A percentile compares a stretch with the other conserved stretches of the same genome.
phyloP scores from a whole-genome alignment of 2,113 vertebrate genomes.

The Dasyurus viverrinus region DNA sequence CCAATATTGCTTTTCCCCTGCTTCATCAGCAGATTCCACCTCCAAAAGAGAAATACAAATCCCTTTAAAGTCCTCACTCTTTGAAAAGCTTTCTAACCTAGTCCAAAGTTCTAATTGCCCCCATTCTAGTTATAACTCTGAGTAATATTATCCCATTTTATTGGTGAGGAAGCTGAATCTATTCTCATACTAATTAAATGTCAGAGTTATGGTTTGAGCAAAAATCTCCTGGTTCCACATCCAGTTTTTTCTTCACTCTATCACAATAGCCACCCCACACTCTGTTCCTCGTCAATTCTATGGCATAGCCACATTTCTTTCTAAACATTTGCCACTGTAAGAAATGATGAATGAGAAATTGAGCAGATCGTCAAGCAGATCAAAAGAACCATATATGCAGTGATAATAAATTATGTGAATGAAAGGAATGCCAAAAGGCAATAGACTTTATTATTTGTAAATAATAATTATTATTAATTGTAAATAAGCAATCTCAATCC shows the following conservation, averaged over 20 bases:
- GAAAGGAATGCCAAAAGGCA: not conserved
- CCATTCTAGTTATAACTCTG: not conserved
- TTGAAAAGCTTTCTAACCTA: not conserved
- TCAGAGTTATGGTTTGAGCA: not conserved
- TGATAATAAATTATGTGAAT: not conserved
- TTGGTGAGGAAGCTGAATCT: not conserved
- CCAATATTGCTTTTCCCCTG: not conserved
- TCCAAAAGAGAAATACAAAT: not conserved
- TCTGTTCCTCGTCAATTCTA: not conserved
- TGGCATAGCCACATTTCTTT: not conserved
- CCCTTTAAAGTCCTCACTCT: not conserved
- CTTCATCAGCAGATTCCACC: not conserved
- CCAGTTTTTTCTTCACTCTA: not conserved
- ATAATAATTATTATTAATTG: not conserved
- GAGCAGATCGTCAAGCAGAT: not conserved
- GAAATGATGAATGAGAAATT: not conserved
- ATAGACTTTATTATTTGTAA: not conserved
- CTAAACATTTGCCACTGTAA: not conserved
- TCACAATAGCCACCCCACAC: not conserved
- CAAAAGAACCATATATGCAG: not conserved
- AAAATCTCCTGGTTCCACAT: not conserved
- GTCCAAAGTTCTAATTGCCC: not conserved
- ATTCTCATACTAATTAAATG: not conserved
- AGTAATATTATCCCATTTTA: not conserved
- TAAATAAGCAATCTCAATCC: not conserved